Evolutionary conservation across 1,140 invertebrate genomes (phyloP), one percentile per base, ranked within the genome.

Genomic region (Lordiphosa mommai): DNA sequence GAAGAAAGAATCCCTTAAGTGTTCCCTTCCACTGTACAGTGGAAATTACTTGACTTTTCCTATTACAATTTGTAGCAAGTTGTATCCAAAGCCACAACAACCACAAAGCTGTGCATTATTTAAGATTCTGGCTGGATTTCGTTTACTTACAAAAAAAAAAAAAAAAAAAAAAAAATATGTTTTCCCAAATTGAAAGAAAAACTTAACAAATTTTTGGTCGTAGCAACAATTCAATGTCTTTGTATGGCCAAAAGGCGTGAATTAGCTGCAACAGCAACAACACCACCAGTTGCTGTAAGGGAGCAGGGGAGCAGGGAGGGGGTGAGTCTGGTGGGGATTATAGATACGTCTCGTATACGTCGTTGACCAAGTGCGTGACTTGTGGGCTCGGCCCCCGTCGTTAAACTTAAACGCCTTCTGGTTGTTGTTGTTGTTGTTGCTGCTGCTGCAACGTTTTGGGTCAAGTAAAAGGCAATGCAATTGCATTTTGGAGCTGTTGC

Each of bases 391-490:
- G 74, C 63, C 36, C 20, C 68, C 38, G 44, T 57, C 34, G 55
- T 37, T 50, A 38, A 36, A 37, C 38, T 51, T 16, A 33, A 40
- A 52, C 60, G 73, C 57, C 61, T 72, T 63, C 55, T 36, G 30
- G 38, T 47, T 48, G 36, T 9, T 61, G 48, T 13, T 50, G 47
- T 37, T 23, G 49, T 27, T 32, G 37, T 32, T 46, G 50, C 27
- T 8, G 44, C 37, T 63, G 69, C 33, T 27, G 63, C 60, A 60
- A 46, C 65, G 4, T 80, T 82, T 82, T 80, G 76, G 76, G 76
- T 80, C 76, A 80, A 82, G 76, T 80, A 80, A 80, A 76, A 80
- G 76, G 76, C 76, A 76, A 46, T 82, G 61, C 66, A 51, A 71
- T 67, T 76, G 71, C 61, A 76, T 74, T 80, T 50, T 41, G 43